A percentile compares a stretch with the other conserved stretches of the same genome.
Conservation (phyloP, 2,888 invertebrate genomes). For the Brassicogethes aeneus region DNA sequence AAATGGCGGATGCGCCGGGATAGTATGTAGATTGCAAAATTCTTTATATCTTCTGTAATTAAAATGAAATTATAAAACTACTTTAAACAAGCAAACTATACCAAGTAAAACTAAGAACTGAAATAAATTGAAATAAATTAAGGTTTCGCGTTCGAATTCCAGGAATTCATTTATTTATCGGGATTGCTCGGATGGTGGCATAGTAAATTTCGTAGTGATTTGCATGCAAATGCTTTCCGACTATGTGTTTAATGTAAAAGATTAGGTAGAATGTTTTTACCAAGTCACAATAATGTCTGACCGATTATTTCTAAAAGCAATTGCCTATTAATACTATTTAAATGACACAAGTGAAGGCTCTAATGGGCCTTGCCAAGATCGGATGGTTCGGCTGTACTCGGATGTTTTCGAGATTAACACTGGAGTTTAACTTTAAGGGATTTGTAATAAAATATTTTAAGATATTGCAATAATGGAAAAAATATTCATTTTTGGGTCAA, state of each 20-base stretch:
- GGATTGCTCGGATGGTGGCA: constrained; percentile 3
- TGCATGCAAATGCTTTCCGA: constrained; percentile 20
- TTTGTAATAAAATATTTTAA: too few relatives aligned
- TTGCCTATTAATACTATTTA: constrained; percentile 40
- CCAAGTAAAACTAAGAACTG: too few relatives aligned
- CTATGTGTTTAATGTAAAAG: constrained; percentile 35
- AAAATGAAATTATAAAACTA: too few relatives aligned
- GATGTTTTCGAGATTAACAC: neutral
- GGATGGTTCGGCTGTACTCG: neutral
- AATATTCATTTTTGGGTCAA: too few relatives aligned
- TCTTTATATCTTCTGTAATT: too few relatives aligned
- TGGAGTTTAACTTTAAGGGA: too few relatives aligned
- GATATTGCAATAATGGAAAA: too few relatives aligned
- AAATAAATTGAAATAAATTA: too few relatives aligned
- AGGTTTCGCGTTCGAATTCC: too few relatives aligned
- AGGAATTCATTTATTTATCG: constrained; percentile 9
- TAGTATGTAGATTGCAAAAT: too few relatives aligned
- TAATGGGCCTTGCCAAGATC: constrained; percentile 12
- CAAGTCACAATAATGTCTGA: constrained; percentile 30
- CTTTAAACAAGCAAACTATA: too few relatives aligned
- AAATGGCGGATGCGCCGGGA: too few relatives aligned
- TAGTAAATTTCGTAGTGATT: constrained; percentile 12
- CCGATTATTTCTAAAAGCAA: constrained; percentile 39
- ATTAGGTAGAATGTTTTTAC: constrained; percentile 36
- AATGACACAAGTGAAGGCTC: constrained; percentile 34